Percentiles rank a stretch among this genome's conserved stretches.
Evolutionary conservation across 2,888 invertebrate genomes (phyloP).

Genomic region (Fragum fragum): DNA sequence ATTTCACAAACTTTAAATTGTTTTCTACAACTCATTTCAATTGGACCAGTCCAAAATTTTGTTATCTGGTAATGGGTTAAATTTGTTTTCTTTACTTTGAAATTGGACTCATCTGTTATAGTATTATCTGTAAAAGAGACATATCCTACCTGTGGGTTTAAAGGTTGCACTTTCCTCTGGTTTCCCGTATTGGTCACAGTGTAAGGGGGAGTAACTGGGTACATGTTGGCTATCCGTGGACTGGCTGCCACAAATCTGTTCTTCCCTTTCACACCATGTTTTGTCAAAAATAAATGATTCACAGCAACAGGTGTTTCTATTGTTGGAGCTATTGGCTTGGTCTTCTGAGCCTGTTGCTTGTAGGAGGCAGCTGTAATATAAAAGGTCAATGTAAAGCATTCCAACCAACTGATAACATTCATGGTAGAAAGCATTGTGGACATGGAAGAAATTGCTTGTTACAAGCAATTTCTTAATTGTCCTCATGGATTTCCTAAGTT

Average conservation of each 20-base stretch:
- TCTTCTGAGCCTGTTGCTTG: slow-evolving; percentile 68
- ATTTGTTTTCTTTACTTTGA: too few species aligned
- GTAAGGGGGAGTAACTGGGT: slow-evolving; percentile 56
- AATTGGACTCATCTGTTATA: too few species aligned
- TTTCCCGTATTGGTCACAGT: slow-evolving; percentile 19
- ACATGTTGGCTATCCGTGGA: slow-evolving; percentile 79
- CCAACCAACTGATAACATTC: too few species aligned
- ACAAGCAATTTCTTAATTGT: too few species aligned
- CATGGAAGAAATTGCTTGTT: too few species aligned
- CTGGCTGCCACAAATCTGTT: slow-evolving; percentile 82
- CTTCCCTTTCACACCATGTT: slow-evolving; percentile 65
- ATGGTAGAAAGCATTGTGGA: too few species aligned
- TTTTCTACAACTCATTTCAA: too few species aligned
- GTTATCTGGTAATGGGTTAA: too few species aligned
- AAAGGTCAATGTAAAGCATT: background rate
- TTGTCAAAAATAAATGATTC: slow-evolving; percentile 85
- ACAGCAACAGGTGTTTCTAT: slow-evolving; percentile 84
- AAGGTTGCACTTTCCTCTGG: slow-evolving; percentile 30
- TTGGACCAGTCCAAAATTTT: too few species aligned
- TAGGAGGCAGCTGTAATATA: slow-evolving; percentile 81
- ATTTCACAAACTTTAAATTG: too few species aligned
- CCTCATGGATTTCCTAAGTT: too few species aligned
- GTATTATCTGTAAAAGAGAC: too few species aligned
- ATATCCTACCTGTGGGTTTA: slow-evolving; percentile 43
- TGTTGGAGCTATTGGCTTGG: slow-evolving; percentile 76